Base-by-base conservation (phyloP, 1,140 invertebrate species). In the Penaeus vannamei region DNA sequence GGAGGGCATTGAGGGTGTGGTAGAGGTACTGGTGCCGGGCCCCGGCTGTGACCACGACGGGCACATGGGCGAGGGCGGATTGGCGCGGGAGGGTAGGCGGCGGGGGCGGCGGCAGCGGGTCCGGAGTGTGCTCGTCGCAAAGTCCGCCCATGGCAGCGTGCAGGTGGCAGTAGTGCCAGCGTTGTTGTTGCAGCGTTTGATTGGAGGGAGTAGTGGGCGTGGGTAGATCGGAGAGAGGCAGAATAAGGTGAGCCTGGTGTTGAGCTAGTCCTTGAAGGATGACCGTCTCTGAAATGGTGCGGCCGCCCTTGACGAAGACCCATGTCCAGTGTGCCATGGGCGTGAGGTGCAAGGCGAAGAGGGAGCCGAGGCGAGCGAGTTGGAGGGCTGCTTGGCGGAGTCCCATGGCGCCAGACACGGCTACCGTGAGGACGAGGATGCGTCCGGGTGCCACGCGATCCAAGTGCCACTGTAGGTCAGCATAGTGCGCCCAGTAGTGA, bases 241-340 rank as follows among this genome's bases (percentile, higher is more conserved):
- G 22, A 7, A 76, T 8, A 32, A 62, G 23, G 42, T 89, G 87
- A 0, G 69, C 32, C 2, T 76, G 87, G 61, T 84, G 66, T 22
- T 64, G 72, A 29, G 53, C 59, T 32, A 22, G 59, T 19, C 32
- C 36, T 29, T 36, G 26, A 26, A 77, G 46, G 8, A 85, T 17
- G 14, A 76, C 83, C 2, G 91, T 87, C 76, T 91, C 91, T 14
- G 86, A 81, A 59, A 91, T 81, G 10, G 91, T 91, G 32, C 91
- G 89, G 3, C 91, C 91, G 19, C 91, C 91, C 42, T 91, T 91
- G 29, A 91, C 26, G 76, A 91, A 91, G 12, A 87, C 62, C 91
- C 91, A 91, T 7, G 36, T 88, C 91, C 91, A 91, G 59, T 76
- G 87, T 14, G 90, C 72, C 10, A 32, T 42, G 64, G 84, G 86